A percentile compares a stretch with the other conserved stretches of the same genome.
Evolutionary conservation across 2,797 vertebrate species (phyloP).

Genomic region (Melopsittacus undulatus): DNA sequence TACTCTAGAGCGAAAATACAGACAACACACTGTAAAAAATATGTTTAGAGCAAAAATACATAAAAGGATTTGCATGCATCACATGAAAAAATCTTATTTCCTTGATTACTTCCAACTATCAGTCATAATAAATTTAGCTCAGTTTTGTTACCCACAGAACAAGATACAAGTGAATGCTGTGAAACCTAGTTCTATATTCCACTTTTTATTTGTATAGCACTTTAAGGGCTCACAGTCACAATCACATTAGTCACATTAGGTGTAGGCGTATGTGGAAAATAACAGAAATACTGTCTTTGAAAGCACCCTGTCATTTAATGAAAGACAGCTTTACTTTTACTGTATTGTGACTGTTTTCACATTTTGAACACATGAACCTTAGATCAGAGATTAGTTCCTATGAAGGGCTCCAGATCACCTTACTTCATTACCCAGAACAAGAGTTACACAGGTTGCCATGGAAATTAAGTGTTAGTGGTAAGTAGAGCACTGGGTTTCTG

Average conservation of each 20-base stretch:
- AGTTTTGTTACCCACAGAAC: background rate
- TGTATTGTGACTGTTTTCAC: background rate
- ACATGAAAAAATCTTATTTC: background rate
- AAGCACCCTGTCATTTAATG: background rate
- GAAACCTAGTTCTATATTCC: background rate
- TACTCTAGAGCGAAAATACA: background rate
- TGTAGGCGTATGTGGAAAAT: background rate
- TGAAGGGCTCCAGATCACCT: background rate
- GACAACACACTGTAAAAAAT: background rate
- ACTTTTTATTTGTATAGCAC: background rate
- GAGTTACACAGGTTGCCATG: background rate
- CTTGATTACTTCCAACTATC: background rate
- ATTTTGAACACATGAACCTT: background rate
- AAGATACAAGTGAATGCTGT: background rate
- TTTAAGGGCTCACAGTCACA: constrained; percentile 19
- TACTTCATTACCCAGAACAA: background rate
- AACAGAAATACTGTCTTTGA: background rate
- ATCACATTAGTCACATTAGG: background rate
- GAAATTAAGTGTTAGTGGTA: constrained; percentile 1
- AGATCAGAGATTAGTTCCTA: background rate
- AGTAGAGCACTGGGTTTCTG: background rate
- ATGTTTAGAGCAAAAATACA: background rate
- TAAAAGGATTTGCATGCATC: background rate
- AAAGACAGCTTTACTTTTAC: background rate
- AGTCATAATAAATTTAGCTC: background rate